phyloP scores from a whole-genome alignment of 2,797 vertebrate species.

The Enteromius paludinosus region DNA sequence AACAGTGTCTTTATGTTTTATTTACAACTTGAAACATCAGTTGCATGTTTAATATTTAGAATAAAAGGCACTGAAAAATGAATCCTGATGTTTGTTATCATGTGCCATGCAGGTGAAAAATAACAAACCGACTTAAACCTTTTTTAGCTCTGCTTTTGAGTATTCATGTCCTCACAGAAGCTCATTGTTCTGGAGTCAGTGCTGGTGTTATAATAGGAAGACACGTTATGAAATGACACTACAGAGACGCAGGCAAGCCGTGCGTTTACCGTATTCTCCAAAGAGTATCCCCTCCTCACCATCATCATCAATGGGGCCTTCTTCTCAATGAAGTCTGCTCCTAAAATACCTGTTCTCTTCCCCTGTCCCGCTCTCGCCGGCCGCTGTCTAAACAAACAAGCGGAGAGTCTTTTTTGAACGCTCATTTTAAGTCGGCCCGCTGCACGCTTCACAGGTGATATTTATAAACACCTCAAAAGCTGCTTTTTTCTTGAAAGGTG shows the following conservation, averaged over 20 bases:
- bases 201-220: slow-evolving; percentile 21
- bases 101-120: background rate
- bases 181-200: background rate
- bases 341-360: slow-evolving; percentile 61
- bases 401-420: slow-evolving; percentile 70
- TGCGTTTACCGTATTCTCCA: slow-evolving; percentile 31
- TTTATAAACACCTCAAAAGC: slow-evolving; percentile 75
- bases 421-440: slow-evolving; percentile 40
- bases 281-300: slow-evolving; percentile 45
- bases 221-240: background rate
- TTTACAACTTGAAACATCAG: background rate
- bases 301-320: slow-evolving; percentile 60
- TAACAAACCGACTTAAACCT: background rate
- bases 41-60: background rate
- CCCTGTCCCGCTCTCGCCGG: slow-evolving; percentile 46
- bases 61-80: background rate
- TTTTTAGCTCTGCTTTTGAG: background rate
- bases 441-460: slow-evolving; percentile 63
- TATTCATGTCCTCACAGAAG: slow-evolving; percentile 6
- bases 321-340: slow-evolving; percentile 70
- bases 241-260: background rate
- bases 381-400: slow-evolving; percentile 79
- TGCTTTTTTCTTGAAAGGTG: slow-evolving; percentile 57
- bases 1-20: background rate
- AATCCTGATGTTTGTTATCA: background rate